Evolutionary conservation across 2,888 invertebrate species (phyloP).

Genomic region (Himalopsyche tibetana): DNA sequence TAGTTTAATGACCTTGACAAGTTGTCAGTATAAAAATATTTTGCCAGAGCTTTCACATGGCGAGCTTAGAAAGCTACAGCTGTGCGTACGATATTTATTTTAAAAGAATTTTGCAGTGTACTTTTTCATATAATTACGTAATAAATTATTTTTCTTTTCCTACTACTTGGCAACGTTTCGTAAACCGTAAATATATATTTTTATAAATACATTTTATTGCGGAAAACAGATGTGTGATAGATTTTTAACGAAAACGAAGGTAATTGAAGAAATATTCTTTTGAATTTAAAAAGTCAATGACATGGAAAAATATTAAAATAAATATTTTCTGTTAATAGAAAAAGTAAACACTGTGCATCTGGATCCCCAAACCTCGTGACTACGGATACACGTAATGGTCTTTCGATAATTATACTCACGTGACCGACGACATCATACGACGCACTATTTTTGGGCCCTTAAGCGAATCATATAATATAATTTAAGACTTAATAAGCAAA

Average conservation of each 20-base stretch:
- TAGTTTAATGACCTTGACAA: slow-evolving; percentile 33
- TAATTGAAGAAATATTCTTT: background rate
- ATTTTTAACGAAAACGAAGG: background rate
- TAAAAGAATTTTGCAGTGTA: background rate
- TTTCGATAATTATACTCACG: no score
- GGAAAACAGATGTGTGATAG: slow-evolving; percentile 18
- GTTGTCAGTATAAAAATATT: slow-evolving; percentile 7
- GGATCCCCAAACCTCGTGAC: no score
- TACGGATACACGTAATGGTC: no score
- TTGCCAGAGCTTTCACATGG: background rate
- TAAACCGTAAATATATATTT: slow-evolving; percentile 1
- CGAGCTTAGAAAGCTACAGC: background rate
- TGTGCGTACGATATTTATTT: background rate
- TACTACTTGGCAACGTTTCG: slow-evolving; percentile 12
- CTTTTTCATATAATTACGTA: slow-evolving; percentile 1
- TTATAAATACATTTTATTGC: slow-evolving; percentile 19
- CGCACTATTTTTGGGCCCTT: no score
- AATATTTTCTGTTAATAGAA: no score
- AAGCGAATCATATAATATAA: no score
- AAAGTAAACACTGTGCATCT: no score
- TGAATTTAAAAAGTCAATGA: slow-evolving; percentile 23
- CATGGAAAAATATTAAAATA: background rate
- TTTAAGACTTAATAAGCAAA: no score
- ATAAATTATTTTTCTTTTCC: background rate
- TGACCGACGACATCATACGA: no score